phyloP scores from a whole-genome alignment of 2,113 vertebrate genomes.

The Ammodytes marinus region DNA sequence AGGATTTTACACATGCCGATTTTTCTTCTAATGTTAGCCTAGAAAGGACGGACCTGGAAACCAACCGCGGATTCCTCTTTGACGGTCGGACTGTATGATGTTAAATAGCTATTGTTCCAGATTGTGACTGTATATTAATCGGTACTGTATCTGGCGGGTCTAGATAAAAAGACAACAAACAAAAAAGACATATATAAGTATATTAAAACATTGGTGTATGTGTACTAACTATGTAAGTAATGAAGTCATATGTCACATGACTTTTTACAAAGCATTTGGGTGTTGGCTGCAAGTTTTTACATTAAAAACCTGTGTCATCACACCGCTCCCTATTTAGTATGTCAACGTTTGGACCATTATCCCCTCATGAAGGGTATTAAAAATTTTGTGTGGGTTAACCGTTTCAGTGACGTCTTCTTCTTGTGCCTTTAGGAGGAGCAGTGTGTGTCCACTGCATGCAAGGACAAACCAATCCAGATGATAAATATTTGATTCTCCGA shows the following conservation, averaged over 20 bases:
- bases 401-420: constrained; percentile 63
- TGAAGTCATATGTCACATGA: constrained; percentile 88
- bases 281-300: constrained; percentile 90
- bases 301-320: constrained; percentile 91
- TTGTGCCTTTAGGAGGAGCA: constrained; percentile 44
- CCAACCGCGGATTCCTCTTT: constrained; percentile 66
- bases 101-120: constrained; percentile 80
- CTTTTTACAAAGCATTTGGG: constrained; percentile 88
- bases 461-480: constrained; percentile 36
- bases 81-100: constrained; percentile 76
- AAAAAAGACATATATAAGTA: constrained; percentile 87
- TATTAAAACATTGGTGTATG: constrained; percentile 91
- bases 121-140: constrained; percentile 84
- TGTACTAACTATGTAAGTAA: constrained; percentile 91
- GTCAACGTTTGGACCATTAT: constrained; percentile 84
- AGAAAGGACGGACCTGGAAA: constrained; percentile 66
- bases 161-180: constrained; percentile 88
- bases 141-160: constrained; percentile 96
- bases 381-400: constrained; percentile 84
- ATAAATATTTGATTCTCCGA: constrained; percentile 74
- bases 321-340: constrained; percentile 81
- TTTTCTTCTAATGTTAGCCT: constrained; percentile 64
- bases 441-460: constrained; percentile 26
- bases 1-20: constrained; percentile 81
- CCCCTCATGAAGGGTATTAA: constrained; percentile 82